phyloP scores from a whole-genome alignment of 64 coral and sea anemone species.

The Exaiptasia diaphana region DNA sequence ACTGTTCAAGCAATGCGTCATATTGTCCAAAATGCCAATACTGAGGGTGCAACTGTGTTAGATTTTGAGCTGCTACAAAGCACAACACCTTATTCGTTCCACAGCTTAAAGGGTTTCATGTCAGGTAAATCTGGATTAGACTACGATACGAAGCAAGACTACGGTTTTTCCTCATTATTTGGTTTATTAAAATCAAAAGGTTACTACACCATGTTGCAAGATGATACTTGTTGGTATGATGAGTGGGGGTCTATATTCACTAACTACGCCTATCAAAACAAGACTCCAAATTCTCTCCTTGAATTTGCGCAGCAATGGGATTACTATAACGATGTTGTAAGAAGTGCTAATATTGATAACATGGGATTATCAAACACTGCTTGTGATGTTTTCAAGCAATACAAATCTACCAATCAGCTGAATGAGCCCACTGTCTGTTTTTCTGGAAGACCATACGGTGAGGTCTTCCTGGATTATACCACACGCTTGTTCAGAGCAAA shows the following conservation, averaged over 20 bases:
- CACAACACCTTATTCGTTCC: constrained; percentile 45
- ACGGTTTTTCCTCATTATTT: constrained; percentile 39
- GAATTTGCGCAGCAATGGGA: constrained; percentile 61
- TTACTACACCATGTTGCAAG: constrained; percentile 65
- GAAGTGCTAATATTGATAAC: constrained; percentile 53
- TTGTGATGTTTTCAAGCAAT: constrained; percentile 69
- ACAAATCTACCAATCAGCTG: constrained; percentile 72
- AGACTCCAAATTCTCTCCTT: constrained; percentile 9
- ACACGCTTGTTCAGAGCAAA: constrained; percentile 27
- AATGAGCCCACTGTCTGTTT: constrained; percentile 72
- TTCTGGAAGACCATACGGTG: constrained; percentile 43
- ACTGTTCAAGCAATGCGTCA: constrained; percentile 33
- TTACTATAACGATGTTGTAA: constrained; percentile 32
- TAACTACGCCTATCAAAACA: constrained; percentile 31
- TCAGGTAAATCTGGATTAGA: constrained; percentile 35
- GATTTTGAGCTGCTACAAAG: constrained; percentile 73
- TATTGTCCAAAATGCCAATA: constrained; percentile 1
- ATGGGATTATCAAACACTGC: constrained; percentile 66
- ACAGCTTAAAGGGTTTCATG: constrained; percentile 48
- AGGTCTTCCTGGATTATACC: constrained; percentile 70
- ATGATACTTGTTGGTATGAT: constrained; percentile 79
- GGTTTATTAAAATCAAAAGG: constrained; percentile 47
- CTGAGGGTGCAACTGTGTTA: constrained; percentile 31
- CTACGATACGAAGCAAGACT: constrained; percentile 1
- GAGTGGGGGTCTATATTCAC: constrained; percentile 49